These are phyloP conservation scores for Caenorhabditis virilis DNA, from an alignment of 2,888 invertebrate species.

Conservation along the genomic window DNA sequence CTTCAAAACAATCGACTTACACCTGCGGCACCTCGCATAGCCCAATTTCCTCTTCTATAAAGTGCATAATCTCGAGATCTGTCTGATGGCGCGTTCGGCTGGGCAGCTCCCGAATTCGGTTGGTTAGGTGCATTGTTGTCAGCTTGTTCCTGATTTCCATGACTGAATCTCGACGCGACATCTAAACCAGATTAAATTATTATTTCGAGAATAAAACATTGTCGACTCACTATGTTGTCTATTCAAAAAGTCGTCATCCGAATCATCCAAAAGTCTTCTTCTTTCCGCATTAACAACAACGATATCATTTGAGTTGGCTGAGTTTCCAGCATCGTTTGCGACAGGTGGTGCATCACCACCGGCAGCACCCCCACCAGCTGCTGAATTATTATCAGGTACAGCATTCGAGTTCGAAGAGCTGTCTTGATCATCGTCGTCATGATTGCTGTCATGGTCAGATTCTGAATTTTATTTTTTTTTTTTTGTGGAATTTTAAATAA, in stretches of 20 bases:
- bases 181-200: too few species aligned
- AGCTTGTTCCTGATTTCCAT: background rate
- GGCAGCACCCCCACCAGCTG: background rate
- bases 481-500: too few species aligned
- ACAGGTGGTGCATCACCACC: background rate
- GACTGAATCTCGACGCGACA: constrained; percentile 1
- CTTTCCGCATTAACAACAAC: too few species aligned
- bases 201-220: too few species aligned
- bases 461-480: too few species aligned
- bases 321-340: constrained; percentile 1
- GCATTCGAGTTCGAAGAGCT: background rate
- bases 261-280: constrained; percentile 5
- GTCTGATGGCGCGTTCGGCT: background rate
- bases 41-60: background rate
- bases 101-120: background rate
- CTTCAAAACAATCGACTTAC: background rate
- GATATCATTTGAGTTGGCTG: too few species aligned
- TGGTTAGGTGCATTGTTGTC: background rate
- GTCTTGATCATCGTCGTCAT: constrained; percentile 69
- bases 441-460: background rate
- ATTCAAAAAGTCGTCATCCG: constrained; percentile 3
- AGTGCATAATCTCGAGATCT: background rate
- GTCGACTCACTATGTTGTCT: constrained; percentile 1
- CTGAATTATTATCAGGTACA: background rate
- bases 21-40: background rate